A percentile compares a stretch with the other conserved stretches of the same genome.
Evolutionary conservation across 1,140 invertebrate genomes (phyloP).

Genomic region (Drosophila chauvacae): DNA sequence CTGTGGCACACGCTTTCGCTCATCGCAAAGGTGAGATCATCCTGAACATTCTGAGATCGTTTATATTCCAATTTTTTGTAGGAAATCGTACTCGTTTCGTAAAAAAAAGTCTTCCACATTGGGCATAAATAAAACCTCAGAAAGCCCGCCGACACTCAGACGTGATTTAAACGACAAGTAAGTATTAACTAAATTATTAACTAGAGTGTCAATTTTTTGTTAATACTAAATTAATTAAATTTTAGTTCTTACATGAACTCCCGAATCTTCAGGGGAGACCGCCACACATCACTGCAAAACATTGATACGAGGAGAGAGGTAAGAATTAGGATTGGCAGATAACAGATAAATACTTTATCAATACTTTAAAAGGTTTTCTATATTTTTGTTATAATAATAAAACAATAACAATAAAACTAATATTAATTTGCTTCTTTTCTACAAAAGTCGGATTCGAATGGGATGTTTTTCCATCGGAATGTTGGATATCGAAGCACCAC

Average conservation of each 20-base stretch:
- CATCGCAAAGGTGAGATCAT: background rate
- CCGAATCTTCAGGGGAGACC: conserved; percentile 33
- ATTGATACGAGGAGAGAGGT: conserved; percentile 48
- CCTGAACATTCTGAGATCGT: background rate
- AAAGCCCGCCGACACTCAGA: conserved; percentile 77
- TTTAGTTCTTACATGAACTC: conserved; percentile 32
- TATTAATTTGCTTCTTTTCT: background rate
- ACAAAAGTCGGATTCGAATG: conserved; percentile 21
- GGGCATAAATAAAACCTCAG: conserved; percentile 84
- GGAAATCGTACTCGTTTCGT: conserved; percentile 77
- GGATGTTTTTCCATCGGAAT: conserved; percentile 45
- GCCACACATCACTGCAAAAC: conserved; percentile 70
- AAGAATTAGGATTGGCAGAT: background rate
- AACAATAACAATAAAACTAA: too few species aligned
- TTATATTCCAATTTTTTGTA: conserved; percentile 27
- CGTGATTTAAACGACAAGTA: conserved; percentile 43
- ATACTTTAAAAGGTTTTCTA: background rate
- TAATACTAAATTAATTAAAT: background rate
- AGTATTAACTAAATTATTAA: conserved; percentile 1
- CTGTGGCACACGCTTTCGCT: too few species aligned
- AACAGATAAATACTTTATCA: background rate
- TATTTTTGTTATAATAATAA: background rate
- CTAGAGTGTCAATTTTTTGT: background rate
- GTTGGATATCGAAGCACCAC: conserved; percentile 68
- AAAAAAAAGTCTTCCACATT: conserved; percentile 83